A percentile compares a stretch with the other conserved stretches of the same genome.
These are phyloP conservation scores for Caenorhabditis doughertyi DNA, from an alignment of 2,888 invertebrate species.

Conservation along the genomic window DNA sequence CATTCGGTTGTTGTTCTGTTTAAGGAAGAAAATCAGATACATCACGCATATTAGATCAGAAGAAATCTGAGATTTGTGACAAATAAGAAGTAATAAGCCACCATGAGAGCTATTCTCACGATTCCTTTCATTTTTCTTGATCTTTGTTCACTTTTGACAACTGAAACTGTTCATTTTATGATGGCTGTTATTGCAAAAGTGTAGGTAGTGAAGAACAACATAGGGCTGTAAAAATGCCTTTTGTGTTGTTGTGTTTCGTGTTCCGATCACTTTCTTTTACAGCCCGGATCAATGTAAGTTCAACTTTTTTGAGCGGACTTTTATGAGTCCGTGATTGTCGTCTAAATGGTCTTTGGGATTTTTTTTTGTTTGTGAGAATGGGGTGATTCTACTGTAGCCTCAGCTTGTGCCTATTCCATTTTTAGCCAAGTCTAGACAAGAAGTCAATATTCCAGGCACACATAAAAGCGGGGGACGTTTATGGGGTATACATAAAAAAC, in stretches of 20 bases:
- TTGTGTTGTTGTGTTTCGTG: conserved; percentile 23
- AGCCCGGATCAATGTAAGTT: neutral
- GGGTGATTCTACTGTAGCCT: too few relatives aligned
- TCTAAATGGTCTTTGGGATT: too few relatives aligned
- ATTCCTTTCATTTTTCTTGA: conserved; percentile 2
- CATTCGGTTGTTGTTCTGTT: conserved; percentile 24
- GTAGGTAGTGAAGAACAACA: neutral
- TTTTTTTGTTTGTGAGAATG: too few relatives aligned
- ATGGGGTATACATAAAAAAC: too few relatives aligned
- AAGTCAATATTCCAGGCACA: too few relatives aligned
- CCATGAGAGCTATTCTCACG: conserved; percentile 22
- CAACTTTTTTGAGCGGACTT: neutral
- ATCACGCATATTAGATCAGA: conserved; percentile 56
- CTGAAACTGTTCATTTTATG: conserved; percentile 33
- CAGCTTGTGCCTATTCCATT: too few relatives aligned
- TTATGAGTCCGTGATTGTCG: too few relatives aligned
- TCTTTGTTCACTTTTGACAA: conserved; percentile 19
- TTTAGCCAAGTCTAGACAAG: too few relatives aligned
- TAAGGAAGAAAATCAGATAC: conserved; percentile 5
- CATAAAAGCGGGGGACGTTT: too few relatives aligned
- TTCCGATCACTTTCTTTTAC: conserved; percentile 4
- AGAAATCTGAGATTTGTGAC: neutral
- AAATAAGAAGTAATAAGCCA: neutral
- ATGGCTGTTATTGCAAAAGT: conserved; percentile 22
- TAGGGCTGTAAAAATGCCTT: conserved; percentile 33